A percentile compares a stretch with the other conserved stretches of the same genome.
Conservation (phyloP, 2,888 invertebrate genomes). For the Calliopum simillimum region DNA sequence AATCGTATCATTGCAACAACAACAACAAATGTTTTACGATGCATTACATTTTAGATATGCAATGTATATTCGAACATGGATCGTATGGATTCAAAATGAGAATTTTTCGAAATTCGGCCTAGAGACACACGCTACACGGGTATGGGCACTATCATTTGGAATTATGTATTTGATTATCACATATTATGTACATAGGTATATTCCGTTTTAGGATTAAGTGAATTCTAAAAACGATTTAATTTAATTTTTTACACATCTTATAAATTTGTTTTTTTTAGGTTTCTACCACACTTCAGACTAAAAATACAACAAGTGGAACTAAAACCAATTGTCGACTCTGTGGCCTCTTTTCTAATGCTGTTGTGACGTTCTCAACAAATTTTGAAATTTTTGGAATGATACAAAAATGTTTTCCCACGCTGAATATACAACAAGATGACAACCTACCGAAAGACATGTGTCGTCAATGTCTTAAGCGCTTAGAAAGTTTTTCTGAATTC, state of each 20-base stretch:
- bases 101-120: too few relatives aligned
- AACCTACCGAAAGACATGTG: constrained; percentile 63
- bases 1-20: too few relatives aligned
- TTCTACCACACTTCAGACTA: constrained; percentile 7
- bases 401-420: constrained; percentile 65
- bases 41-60: too few relatives aligned
- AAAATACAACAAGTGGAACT: constrained; percentile 26
- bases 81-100: too few relatives aligned
- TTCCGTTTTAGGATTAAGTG: too few relatives aligned
- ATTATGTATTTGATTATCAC: too few relatives aligned
- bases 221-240: too few relatives aligned
- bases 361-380: constrained; percentile 60
- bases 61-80: too few relatives aligned
- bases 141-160: too few relatives aligned
- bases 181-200: too few relatives aligned
- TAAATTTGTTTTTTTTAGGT: not conserved
- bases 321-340: constrained; percentile 62
- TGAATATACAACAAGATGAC: constrained; percentile 64
- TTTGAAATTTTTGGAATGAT: constrained; percentile 65
- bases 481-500: constrained; percentile 62
- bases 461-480: constrained; percentile 54
- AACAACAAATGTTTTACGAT: too few relatives aligned
- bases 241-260: not conserved
- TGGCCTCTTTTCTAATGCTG: constrained; percentile 53
- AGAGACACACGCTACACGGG: too few relatives aligned